phyloP scores from a whole-genome alignment of 37 sponge, comb jelly and placozoan genomes.

The Crambe crambe region DNA sequence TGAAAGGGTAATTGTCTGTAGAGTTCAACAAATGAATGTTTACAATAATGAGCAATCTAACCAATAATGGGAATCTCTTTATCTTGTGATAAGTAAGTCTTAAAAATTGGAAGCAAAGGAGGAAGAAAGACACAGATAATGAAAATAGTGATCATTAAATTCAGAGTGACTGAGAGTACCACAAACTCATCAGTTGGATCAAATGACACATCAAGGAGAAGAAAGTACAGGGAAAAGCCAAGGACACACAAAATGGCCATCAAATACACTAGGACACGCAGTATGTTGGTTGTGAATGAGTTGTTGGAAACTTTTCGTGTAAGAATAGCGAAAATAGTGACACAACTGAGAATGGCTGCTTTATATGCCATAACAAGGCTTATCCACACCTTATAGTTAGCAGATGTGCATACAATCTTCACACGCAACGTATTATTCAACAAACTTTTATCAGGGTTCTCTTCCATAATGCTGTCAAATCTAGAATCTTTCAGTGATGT shows the following conservation, averaged over 20 bases:
- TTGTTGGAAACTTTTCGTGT: background rate
- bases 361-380: background rate
- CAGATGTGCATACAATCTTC: background rate
- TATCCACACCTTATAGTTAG: background rate
- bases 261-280: conserved; percentile 2
- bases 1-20: too few relatives aligned
- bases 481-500: background rate
- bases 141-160: background rate
- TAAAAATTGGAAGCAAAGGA: background rate
- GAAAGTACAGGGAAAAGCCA: background rate
- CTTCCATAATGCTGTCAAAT: background rate
- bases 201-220: background rate
- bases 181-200: background rate
- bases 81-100: too few relatives aligned
- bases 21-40: too few relatives aligned
- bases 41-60: too few relatives aligned
- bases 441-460: too few relatives aligned
- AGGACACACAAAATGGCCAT: background rate
- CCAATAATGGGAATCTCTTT: too few relatives aligned
- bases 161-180: background rate
- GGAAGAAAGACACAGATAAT: background rate
- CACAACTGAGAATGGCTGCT: background rate
- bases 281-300: background rate
- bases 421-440: background rate
- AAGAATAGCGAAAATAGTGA: background rate